Evolutionary conservation across 2,888 invertebrate genomes (phyloP).

Genomic region (Dolichomitus sp.): DNA sequence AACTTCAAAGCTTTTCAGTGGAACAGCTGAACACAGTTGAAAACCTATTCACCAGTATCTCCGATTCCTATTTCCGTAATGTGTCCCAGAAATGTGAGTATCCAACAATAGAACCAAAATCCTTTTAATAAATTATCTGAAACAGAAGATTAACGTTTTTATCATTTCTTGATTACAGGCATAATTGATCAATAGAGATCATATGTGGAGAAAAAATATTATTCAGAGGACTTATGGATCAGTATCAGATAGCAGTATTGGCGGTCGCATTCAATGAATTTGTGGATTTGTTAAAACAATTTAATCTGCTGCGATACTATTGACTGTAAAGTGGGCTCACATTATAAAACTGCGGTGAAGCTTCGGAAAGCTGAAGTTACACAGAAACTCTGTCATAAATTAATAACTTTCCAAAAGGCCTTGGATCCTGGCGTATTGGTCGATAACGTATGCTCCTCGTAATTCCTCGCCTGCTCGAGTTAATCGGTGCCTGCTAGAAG

Average conservation of each 20-base stretch:
- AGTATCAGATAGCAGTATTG: not conserved
- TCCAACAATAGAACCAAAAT: not conserved
- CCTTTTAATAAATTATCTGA: constrained; percentile 8
- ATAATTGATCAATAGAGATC: not conserved
- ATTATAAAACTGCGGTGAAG: not conserved
- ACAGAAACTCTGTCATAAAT: constrained; percentile 27
- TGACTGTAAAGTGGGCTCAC: not conserved
- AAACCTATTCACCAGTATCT: not conserved
- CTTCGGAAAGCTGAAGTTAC: not conserved
- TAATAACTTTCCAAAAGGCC: constrained; percentile 42
- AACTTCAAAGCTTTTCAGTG: not conserved
- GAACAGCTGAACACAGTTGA: not conserved
- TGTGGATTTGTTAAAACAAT: not conserved
- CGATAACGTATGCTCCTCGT: constrained; percentile 67
- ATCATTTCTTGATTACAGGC: not conserved
- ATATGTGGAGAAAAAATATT: not conserved
- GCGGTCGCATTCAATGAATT: not conserved
- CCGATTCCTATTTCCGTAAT: not conserved
- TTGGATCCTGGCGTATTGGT: constrained; percentile 46
- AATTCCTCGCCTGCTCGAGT: constrained; percentile 55
- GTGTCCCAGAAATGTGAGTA: not conserved
- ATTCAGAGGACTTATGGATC: not conserved
- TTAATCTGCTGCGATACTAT: constrained; percentile 6
- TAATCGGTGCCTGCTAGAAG: constrained; percentile 31
- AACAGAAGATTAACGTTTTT: constrained; percentile 8